These are phyloP conservation scores for Platorchestia sp. DNA, from an alignment of 1,140 invertebrate genomes.

Conservation along the genomic window DNA sequence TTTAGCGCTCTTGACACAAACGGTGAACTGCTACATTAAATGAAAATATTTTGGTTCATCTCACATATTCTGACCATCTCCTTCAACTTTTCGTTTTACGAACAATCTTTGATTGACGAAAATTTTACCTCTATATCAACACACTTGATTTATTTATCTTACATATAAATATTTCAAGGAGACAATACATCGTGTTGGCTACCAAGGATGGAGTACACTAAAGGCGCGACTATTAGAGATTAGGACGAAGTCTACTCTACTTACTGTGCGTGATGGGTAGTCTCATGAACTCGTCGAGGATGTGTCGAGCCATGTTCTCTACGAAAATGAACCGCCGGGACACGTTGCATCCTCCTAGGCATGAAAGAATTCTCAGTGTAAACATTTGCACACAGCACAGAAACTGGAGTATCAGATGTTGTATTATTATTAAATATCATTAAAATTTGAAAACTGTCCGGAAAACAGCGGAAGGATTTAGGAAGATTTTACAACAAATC, in stretches of 20 bases:
- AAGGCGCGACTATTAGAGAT: neutral
- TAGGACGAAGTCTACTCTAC: neutral
- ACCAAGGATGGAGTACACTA: too few relatives aligned
- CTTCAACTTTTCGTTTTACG: too few relatives aligned
- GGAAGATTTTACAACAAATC: neutral
- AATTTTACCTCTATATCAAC: too few relatives aligned
- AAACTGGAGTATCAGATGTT: neutral
- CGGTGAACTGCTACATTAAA: too few relatives aligned
- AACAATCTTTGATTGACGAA: too few relatives aligned
- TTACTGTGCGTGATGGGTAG: neutral
- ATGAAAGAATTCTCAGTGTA: neutral
- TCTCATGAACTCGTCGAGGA: neutral
- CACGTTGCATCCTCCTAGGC: neutral
- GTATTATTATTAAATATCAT: neutral
- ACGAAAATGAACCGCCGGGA: constrained; percentile 16
- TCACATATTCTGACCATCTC: too few relatives aligned
- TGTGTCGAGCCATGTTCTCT: neutral
- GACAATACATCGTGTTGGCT: too few relatives aligned
- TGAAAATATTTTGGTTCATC: too few relatives aligned
- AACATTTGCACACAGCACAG: neutral
- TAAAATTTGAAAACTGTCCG: neutral
- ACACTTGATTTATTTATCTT: too few relatives aligned
- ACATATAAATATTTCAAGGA: too few relatives aligned
- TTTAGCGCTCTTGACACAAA: too few relatives aligned
- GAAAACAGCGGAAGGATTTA: neutral